phyloP scores from a whole-genome alignment of 2,888 invertebrate species.

The Callinectes sapidus region DNA sequence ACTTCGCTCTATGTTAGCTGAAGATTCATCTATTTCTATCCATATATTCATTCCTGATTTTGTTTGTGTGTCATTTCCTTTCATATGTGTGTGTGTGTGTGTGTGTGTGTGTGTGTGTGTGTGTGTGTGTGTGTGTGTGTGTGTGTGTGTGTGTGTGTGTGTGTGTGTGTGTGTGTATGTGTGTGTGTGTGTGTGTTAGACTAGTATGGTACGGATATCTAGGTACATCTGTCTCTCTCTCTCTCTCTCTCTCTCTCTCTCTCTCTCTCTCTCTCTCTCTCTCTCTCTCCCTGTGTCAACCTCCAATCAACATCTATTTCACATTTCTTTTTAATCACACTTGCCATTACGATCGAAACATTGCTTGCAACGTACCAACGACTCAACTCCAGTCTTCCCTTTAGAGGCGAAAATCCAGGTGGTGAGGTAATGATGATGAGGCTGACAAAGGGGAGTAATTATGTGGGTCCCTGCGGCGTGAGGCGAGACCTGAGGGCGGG shows the following conservation, averaged over 20 bases:
- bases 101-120: too few relatives aligned
- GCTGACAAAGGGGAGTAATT: constrained; percentile 6
- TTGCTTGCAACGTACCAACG: not conserved
- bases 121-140: too few relatives aligned
- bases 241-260: constrained; percentile 25
- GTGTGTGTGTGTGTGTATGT: too few relatives aligned
- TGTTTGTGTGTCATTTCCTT: too few relatives aligned
- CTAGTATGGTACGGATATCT: too few relatives aligned
- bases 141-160: too few relatives aligned
- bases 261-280: constrained; percentile 21
- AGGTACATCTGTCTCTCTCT: not conserved
- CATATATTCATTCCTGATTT: too few relatives aligned
- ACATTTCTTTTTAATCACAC: not conserved
- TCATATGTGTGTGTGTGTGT: too few relatives aligned
- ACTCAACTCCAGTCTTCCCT: not conserved
- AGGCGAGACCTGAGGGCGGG: not conserved
- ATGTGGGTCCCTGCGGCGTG: not conserved
- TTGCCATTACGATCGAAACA: not conserved
- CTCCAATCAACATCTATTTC: constrained; percentile 2
- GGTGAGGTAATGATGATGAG: not conserved
- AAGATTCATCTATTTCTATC: too few relatives aligned
- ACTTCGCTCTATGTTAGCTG: too few relatives aligned
- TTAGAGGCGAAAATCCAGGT: not conserved
- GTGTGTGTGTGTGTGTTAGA: too few relatives aligned
- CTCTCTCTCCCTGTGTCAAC: not conserved